Evolutionary conservation across 2,888 invertebrate genomes (phyloP).

Genomic region (Emmelina monodactyla): DNA sequence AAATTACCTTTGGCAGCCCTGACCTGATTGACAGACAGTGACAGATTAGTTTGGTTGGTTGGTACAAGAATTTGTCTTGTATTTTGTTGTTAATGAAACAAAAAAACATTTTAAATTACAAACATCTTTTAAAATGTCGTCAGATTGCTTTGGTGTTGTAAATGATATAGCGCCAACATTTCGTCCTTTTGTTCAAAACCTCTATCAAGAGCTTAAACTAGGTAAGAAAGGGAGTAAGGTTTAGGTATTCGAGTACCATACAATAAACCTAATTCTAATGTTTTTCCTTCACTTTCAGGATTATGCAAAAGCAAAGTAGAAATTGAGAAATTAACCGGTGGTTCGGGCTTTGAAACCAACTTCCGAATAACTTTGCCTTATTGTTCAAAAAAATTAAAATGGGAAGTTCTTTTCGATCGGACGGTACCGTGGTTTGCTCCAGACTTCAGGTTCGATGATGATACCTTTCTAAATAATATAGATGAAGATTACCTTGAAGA

Average conservation of each 20-base stretch:
- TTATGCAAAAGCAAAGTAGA: conserved; percentile 55
- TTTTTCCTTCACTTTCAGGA: conserved; percentile 36
- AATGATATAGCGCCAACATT: conserved; percentile 46
- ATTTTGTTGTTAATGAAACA: too few species aligned
- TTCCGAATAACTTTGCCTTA: conserved; percentile 74
- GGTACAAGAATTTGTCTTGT: too few species aligned
- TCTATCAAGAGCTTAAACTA: conserved; percentile 50
- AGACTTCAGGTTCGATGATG: conserved; percentile 78
- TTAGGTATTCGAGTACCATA: not conserved
- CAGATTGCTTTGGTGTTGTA: conserved; percentile 31
- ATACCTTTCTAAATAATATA: conserved; percentile 68
- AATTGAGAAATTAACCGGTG: conserved; percentile 44
- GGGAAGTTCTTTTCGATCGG: conserved; percentile 75
- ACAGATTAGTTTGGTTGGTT: too few species aligned
- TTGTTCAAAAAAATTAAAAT: conserved; percentile 71
- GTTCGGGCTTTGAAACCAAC: conserved; percentile 48
- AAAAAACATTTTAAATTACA: too few species aligned
- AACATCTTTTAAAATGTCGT: conserved; percentile 27
- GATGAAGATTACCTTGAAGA: conserved; percentile 59
- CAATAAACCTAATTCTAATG: not conserved
- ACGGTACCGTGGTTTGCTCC: conserved; percentile 72
- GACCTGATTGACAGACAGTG: too few species aligned
- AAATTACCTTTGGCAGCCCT: too few species aligned
- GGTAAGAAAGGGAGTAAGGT: conserved; percentile 26
- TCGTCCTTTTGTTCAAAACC: conserved; percentile 47